Evolutionary conservation across 1,140 invertebrate genomes (phyloP), one percentile per base, ranked within the genome.

Genomic region (Euura saliciscinereae): DNA sequence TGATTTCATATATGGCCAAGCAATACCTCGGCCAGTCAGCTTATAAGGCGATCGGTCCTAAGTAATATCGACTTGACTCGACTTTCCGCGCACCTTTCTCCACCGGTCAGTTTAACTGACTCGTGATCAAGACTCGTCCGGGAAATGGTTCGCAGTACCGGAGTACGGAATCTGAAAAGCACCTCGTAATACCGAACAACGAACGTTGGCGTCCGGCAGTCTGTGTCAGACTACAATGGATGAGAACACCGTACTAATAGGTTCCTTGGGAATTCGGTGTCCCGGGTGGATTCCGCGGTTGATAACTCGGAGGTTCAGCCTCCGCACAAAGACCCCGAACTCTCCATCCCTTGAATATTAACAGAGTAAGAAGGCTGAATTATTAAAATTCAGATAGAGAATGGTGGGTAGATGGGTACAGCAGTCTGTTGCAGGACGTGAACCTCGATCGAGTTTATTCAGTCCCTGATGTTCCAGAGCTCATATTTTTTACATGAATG

Each of bases 331-430:
- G 51, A 77, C 72, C 75, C 74, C 65, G 72, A 73, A 75, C 74
- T 73, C 77, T 68, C 74, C 69, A 72, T 71, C 74, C 71, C 81
- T 81, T 78, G 81, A 82, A 85, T 84, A 84, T 83, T 81, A 82
- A 77, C 72, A 74, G 68, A 72, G 77, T 76, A 78, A 79, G 76
- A 74, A 77, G 69, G 73, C 72, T 82, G 79, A 76, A 84, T 84
- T 84, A 85, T 84, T 85, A 59, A 59, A 59, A 59, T 59, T 59
- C 51, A 59, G 51, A 59, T 8, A n/a, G 51, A 59, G 51, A 8
- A n/a, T 8, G 6, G 8, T 59, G 51, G 51, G 10, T n/a, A 4
- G 51, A 28, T 28, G 28, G 28, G 51, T 59, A 8, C 28, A 1
- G 28, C 28, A 28, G 28, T 28, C 28, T 28, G 28, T 28, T 28